A percentile compares a stretch with the other conserved stretches of the same genome.
Evolutionary conservation across 2,888 invertebrate genomes (phyloP).

Genomic region (Microctonus aethiopoides): DNA sequence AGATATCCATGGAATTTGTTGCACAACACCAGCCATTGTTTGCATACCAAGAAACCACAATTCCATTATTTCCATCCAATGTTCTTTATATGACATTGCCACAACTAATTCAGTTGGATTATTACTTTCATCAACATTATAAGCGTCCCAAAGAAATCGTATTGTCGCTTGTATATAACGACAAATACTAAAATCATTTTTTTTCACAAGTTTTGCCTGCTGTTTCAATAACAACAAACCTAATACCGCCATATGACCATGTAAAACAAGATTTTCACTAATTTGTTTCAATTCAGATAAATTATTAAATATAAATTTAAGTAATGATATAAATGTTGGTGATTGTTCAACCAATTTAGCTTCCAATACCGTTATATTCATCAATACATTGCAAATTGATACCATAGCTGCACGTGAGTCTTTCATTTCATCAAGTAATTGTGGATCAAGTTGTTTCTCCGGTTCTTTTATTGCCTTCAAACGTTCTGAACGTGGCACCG

Average conservation of each 20-base stretch:
- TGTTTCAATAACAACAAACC: conserved; percentile 87
- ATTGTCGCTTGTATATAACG: conserved; percentile 90
- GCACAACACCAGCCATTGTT: conserved; percentile 85
- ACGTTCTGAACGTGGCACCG: conserved; percentile 83
- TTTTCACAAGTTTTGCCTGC: conserved; percentile 83
- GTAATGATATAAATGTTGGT: conserved; percentile 79
- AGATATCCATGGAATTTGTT: conserved; percentile 87
- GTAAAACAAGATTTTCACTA: conserved; percentile 85
- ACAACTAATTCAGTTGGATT: conserved; percentile 86
- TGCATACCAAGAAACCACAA: conserved; percentile 96
- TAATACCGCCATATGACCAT: conserved; percentile 86
- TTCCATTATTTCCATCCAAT: conserved; percentile 91
- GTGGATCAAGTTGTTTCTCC: conserved; percentile 79
- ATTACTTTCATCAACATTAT: conserved; percentile 88
- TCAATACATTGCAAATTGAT: conserved; percentile 89
- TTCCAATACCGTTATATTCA: conserved; percentile 92
- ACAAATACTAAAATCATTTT: conserved; percentile 89
- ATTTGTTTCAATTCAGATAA: conserved; percentile 85
- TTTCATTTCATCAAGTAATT: conserved; percentile 83
- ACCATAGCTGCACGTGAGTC: conserved; percentile 87
- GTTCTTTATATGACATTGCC: conserved; percentile 85
- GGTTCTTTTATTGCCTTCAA: conserved; percentile 80
- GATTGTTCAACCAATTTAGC: conserved; percentile 85
- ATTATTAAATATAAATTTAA: conserved; percentile 88
- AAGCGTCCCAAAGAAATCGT: conserved; percentile 92